These are phyloP conservation scores for Eristalinus sepulchralis DNA, from an alignment of 2,888 invertebrate species.

Conservation along the genomic window DNA sequence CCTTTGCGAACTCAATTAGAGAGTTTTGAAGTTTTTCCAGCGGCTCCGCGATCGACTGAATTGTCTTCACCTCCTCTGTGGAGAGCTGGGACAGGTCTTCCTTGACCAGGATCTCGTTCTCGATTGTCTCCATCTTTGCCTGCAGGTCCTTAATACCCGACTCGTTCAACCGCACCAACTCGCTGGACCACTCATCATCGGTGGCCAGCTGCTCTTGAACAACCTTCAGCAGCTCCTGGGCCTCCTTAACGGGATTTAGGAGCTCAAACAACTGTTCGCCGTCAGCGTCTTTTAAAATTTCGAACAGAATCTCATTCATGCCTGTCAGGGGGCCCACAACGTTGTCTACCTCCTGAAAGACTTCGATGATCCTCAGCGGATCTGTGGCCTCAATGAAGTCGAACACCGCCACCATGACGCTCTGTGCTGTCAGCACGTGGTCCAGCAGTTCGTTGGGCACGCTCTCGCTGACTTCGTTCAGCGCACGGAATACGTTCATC, in stretches of 20 bases:
- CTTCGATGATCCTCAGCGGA: conserved; percentile 78
- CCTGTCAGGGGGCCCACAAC: conserved; percentile 75
- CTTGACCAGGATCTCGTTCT: conserved; percentile 74
- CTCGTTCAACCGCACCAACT: conserved; percentile 74
- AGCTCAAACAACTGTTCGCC: conserved; percentile 69
- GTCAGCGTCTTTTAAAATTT: conserved; percentile 28
- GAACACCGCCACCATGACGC: conserved; percentile 75
- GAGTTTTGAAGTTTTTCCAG: conserved; percentile 74
- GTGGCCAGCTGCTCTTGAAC: conserved; percentile 75
- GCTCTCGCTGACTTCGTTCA: conserved; percentile 76
- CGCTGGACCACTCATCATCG: conserved; percentile 73
- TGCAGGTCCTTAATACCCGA: conserved; percentile 74
- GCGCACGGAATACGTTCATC: conserved; percentile 76
- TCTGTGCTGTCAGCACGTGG: conserved; percentile 75
- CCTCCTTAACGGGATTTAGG: conserved; percentile 74
- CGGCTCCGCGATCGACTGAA: conserved; percentile 75
- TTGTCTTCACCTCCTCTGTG: conserved; percentile 72
- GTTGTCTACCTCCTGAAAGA: conserved; percentile 78
- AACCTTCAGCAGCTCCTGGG: conserved; percentile 74
- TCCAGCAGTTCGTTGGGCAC: conserved; percentile 71
- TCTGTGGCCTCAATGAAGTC: conserved; percentile 78
- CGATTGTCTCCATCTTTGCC: conserved; percentile 72
- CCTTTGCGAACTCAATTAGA: conserved; percentile 60
- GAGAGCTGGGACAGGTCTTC: conserved; percentile 72
- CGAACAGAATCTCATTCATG: conserved; percentile 57